Evolutionary conservation across 2,797 vertebrate species (phyloP).

Genomic region (Cyclura pinguis): DNA sequence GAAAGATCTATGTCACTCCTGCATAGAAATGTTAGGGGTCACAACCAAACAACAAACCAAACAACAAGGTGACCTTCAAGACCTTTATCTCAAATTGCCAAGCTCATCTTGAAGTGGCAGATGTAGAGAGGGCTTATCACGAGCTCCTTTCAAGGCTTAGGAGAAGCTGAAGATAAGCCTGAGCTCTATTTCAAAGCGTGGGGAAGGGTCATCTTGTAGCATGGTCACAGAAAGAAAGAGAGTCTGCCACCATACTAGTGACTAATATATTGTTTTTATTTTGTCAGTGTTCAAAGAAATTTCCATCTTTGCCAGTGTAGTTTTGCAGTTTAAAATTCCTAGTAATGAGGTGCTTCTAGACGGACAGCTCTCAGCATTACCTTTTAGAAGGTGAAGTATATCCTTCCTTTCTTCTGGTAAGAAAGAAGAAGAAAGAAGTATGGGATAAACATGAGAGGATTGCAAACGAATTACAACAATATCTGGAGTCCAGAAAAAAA

Average conservation of each 20-base stretch:
- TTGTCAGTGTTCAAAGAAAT: neutral
- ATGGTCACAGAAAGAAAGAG: neutral
- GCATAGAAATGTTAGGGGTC: neutral
- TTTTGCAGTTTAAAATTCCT: neutral
- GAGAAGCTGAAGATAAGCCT: conserved; percentile 19
- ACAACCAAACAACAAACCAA: neutral
- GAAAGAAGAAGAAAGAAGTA: neutral
- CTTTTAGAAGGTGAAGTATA: neutral
- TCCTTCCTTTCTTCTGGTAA: neutral
- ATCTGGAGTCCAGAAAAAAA: neutral
- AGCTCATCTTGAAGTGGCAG: conserved; percentile 26
- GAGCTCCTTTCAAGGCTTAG: conserved; percentile 33
- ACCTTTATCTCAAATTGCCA: conserved; percentile 13
- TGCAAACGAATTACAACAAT: neutral
- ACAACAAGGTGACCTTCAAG: conserved; percentile 4
- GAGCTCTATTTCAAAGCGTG: neutral
- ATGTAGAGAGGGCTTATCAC: conserved; percentile 19
- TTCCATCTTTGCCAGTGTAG: neutral
- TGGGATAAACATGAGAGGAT: neutral
- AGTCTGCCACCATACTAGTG: neutral
- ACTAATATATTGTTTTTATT: neutral
- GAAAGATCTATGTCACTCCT: neutral
- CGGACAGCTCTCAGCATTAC: neutral
- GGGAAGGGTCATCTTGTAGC: neutral
- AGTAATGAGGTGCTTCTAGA: neutral